These are phyloP conservation scores for Amazona ochrocephala DNA, from an alignment of 2,797 vertebrate genomes.

Conservation along the genomic window DNA sequence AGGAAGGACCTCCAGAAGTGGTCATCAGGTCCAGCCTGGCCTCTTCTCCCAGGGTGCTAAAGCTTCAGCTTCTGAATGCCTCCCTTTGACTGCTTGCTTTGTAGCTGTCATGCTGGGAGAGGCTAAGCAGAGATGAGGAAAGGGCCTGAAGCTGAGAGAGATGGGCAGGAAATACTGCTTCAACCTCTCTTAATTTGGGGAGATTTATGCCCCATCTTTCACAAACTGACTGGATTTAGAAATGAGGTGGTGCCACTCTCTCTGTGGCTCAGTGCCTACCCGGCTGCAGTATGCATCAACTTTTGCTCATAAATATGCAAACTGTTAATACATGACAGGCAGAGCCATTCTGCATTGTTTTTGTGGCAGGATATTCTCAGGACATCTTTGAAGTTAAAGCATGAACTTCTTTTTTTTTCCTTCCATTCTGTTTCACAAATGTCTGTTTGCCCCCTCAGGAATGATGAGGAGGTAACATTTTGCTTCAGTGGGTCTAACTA, in stretches of 20 bases:
- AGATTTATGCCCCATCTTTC: background rate
- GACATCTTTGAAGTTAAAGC: constrained; percentile 35
- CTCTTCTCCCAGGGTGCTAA: background rate
- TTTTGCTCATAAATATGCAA: constrained; percentile 47
- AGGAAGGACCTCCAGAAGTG: background rate
- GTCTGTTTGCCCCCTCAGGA: constrained; percentile 18
- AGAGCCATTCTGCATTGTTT: constrained; percentile 15
- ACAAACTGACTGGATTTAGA: background rate
- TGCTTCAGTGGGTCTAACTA: constrained; percentile 31
- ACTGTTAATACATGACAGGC: constrained; percentile 1
- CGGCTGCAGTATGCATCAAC: background rate
- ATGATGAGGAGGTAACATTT: background rate
- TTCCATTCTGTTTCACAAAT: constrained; percentile 7
- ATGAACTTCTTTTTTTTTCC: background rate
- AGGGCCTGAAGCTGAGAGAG: background rate
- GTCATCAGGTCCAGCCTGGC: background rate
- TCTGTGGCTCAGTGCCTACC: background rate
- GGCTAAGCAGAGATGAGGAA: background rate
- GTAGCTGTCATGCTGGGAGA: background rate
- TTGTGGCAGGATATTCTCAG: constrained; percentile 13
- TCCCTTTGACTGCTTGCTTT: background rate
- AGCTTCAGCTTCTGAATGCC: background rate
- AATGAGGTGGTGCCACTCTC: background rate
- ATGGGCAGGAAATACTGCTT: background rate
- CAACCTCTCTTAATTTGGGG: background rate